phyloP scores from a whole-genome alignment of 2,888 invertebrate species.

The Selenia dentaria region DNA sequence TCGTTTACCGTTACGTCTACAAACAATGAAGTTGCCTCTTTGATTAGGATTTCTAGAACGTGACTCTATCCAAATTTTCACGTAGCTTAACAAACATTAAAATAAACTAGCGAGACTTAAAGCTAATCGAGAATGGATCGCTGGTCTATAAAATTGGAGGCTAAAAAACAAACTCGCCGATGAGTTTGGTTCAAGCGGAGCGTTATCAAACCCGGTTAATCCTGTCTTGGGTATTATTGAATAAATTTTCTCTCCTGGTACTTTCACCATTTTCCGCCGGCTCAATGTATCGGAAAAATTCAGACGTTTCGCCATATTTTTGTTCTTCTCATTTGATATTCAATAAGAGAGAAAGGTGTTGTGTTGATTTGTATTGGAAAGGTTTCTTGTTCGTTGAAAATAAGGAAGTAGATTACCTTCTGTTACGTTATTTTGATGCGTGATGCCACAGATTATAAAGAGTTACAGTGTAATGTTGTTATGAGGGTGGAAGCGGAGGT shows the following conservation, averaged over 20 bases:
- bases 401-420: slow-evolving; percentile 20
- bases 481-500: slow-evolving; percentile 38
- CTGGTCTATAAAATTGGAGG: slow-evolving; percentile 56
- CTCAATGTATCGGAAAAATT: slow-evolving; percentile 60
- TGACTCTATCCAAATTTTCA: slow-evolving; percentile 33
- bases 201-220: slow-evolving; percentile 74
- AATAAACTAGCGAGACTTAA: background rate
- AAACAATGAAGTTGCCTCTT: slow-evolving; percentile 23
- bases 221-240: slow-evolving; percentile 75
- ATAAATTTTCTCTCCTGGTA: slow-evolving; percentile 67
- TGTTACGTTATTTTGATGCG: no score
- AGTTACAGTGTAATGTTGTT: slow-evolving; percentile 40
- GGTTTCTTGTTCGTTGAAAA: slow-evolving; percentile 42
- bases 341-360: slow-evolving; percentile 29
- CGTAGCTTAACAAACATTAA: slow-evolving; percentile 20
- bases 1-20: slow-evolving; percentile 39
- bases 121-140: slow-evolving; percentile 20
- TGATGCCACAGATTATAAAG: no score
- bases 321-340: slow-evolving; percentile 38
- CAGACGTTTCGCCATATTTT: slow-evolving; percentile 39
- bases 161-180: slow-evolving; percentile 64
- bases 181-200: slow-evolving; percentile 66
- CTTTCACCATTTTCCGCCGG: slow-evolving; percentile 55
- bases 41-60: slow-evolving; percentile 32
- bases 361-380: slow-evolving; percentile 33